Evolutionary conservation across 2,888 invertebrate genomes (phyloP), one percentile per base, ranked within the genome.

Genomic region (Smittia aterrima): DNA sequence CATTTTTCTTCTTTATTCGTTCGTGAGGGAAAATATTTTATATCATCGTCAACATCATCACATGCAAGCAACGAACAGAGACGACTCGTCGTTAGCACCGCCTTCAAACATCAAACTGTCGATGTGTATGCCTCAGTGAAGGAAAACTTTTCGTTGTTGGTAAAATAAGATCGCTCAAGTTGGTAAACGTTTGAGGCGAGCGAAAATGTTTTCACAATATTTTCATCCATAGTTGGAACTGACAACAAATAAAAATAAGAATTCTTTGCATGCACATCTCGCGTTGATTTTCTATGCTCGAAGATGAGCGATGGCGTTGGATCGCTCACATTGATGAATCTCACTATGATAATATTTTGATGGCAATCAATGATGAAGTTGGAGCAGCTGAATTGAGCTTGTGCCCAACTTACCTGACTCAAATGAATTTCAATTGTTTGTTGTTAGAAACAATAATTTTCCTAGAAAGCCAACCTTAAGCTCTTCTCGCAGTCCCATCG

Each of bases 161-260:
- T 66, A 66, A 66, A 66, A 66, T 38, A 66, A 38, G 66, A 66
- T 66, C 66, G 66, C 11, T 32, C 11, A 18, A 66, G 66, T 66
- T 66, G 32, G 38, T 38, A 66, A 66, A 66, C 66, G 66, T 66
- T 66, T 66, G 66, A 66, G 66, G 66, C 66, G 38, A 66, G 38
- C 66, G 66, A 66, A 66, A 47, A n/a, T 66, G 32, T 66, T 66
- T 22, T 24, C 38, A 38, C 32, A 66, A 66, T 66, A 66, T 66
- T 66, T 66, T 66, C 66, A 66, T 66, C 32, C 66, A 66, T 66
- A 66, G 66, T 66, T 66, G 66, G 66, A 38, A 66, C n/a, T 13
- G 47, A 47, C 11, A 47, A 47, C 16, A 47, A 47, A 47, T 13
- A 47, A 13, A 47, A 47, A 47, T 47, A 47, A 47, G 4, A 47